A percentile compares a stretch with the other conserved stretches of the same genome.
Conservation (phyloP, 2,888 invertebrate species). For the Limnephilus marmoratus region DNA sequence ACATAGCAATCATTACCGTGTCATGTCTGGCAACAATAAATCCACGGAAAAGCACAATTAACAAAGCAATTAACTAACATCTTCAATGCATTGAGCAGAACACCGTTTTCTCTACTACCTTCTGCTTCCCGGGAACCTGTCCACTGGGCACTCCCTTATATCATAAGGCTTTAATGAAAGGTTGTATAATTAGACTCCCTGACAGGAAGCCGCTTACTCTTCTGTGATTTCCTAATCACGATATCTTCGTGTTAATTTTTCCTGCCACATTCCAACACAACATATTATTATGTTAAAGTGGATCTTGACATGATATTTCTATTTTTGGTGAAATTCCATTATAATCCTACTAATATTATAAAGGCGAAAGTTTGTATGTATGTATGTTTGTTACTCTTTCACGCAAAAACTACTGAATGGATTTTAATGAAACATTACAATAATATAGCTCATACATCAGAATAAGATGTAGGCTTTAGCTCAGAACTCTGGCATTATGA, state of each 20-base stretch:
- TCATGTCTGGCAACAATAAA: neutral
- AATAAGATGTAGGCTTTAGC: too few species aligned
- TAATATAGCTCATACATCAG: too few species aligned
- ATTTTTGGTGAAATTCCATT: too few species aligned
- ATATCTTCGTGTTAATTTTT: slow-evolving; percentile 14
- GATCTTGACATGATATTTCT: too few species aligned
- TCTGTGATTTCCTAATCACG: slow-evolving; percentile 30
- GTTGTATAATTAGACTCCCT: neutral
- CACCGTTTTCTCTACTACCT: neutral
- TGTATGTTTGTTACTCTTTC: too few species aligned
- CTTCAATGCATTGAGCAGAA: neutral
- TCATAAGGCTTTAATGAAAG: slow-evolving; percentile 11
- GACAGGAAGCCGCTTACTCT: neutral
- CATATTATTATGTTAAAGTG: too few species aligned
- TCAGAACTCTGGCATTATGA: too few species aligned
- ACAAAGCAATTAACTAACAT: neutral
- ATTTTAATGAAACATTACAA: too few species aligned
- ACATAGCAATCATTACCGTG: neutral
- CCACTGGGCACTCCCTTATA: neutral
- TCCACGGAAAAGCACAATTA: neutral
- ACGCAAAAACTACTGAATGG: too few species aligned
- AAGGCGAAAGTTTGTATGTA: too few species aligned
- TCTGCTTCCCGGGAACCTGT: neutral
- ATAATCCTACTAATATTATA: too few species aligned
- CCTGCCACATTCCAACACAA: neutral